Base-by-base conservation (phyloP, 53 echinoderm and acorn worm species). In the Stichopus horrens region DNA sequence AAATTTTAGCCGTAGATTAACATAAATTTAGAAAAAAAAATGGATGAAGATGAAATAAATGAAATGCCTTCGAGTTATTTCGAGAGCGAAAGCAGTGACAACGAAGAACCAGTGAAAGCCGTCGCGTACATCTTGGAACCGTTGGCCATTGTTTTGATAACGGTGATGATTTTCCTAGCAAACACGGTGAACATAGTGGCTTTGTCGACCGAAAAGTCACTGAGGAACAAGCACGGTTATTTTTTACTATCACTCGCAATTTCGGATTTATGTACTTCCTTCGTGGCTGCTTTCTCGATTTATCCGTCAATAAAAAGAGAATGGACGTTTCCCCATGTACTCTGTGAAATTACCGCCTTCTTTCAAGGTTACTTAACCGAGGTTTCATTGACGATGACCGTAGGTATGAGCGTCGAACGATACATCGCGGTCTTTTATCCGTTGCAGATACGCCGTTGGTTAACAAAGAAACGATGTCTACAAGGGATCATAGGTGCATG, bases 331-430 rank as follows among this genome's bases (percentile, higher is more conserved):
- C 16, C 53, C 23, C 77, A 23, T 52, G 16, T 10, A 14, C 11
- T 55, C 5, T 77, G 77, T 77, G 55, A 77, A 13, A 13, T 77
- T 5, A 55, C 55, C 5, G 55, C 77, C 7, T 77, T 77, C 23
- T 23, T 21, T 55, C 53, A 77, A 13, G 53, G 55, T 14, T 53
- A 22, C 53, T 77, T 77, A 10, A 22, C 77, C 7, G 77, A 77
- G 5, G 55, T 55, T 52, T 77, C 77, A 22, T 55, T 77, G 21
- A 23, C 55, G 13, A 77, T 77, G 77, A 53, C 18, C 6, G 55
- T 23, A 10, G 53, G 77, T 5, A 77, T 77, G 77, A 77, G 77
- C 37, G 23, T 77, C 16, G 77, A 77, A 77, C 77, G 77, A 77
- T 77, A 77, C 55, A 77, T 77, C 22, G 77, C 77, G 0, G 77